phyloP scores from a whole-genome alignment of 1,140 invertebrate genomes.

The Chymomyza costata region DNA sequence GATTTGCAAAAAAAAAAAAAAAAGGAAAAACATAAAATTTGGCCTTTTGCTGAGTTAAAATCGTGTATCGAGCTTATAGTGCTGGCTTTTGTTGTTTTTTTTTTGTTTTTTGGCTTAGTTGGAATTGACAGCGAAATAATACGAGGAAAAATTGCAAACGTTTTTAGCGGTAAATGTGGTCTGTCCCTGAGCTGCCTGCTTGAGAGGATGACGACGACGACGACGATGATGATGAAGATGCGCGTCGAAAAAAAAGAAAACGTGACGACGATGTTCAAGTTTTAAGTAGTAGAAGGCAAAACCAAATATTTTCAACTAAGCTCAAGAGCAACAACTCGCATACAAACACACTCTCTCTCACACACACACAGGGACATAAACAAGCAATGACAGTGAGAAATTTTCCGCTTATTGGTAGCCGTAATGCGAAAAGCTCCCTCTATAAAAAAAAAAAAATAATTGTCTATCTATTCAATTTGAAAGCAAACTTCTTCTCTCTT shows the following conservation, averaged over 20 bases:
- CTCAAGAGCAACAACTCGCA: constrained; percentile 4
- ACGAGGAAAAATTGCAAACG: constrained; percentile 38
- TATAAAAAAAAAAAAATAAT: no score
- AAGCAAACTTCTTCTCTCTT: no score
- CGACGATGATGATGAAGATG: constrained; percentile 56
- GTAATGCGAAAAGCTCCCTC: no score
- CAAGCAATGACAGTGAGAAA: constrained; percentile 57
- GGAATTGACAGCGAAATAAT: constrained; percentile 49
- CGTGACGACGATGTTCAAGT: constrained; percentile 52
- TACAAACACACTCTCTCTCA: constrained; percentile 10
- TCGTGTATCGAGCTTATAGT: constrained; percentile 29
- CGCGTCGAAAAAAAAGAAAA: constrained; percentile 64
- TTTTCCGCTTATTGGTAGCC: no score
- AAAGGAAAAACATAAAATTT: constrained; percentile 1
- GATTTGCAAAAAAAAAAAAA: no score
- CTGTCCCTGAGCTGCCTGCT: background rate
- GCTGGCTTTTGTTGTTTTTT: constrained; percentile 6
- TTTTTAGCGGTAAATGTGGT: constrained; percentile 11
- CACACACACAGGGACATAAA: constrained; percentile 9
- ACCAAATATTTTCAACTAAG: constrained; percentile 24
- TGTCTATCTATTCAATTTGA: no score
- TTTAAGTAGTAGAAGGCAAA: no score
- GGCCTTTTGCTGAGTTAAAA: constrained; percentile 37
- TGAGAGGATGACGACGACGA: background rate
- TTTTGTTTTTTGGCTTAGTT: constrained; percentile 20